phyloP scores from a whole-genome alignment of 2,888 invertebrate species.

The Amiota minor region DNA sequence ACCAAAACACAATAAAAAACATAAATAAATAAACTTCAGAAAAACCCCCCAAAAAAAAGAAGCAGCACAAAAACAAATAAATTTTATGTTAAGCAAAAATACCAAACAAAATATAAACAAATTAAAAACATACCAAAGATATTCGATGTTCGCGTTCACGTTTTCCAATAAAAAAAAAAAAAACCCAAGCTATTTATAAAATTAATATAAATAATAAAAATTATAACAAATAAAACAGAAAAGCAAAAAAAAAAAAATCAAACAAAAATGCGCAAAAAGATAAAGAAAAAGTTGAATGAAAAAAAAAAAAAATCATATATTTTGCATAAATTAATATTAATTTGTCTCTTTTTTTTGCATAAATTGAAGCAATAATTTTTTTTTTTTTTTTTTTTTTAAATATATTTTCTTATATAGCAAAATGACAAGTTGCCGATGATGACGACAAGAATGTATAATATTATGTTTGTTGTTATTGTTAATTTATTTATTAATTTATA shows the following conservation, averaged over 20 bases:
- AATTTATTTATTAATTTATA: constrained; percentile 16
- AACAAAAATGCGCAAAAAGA: constrained; percentile 23
- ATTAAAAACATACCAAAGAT: not conserved
- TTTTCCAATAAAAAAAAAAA: not conserved
- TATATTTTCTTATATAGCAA: too few species aligned
- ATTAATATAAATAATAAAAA: not conserved
- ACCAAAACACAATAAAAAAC: too few species aligned
- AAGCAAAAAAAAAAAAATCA: not conserved
- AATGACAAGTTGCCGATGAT: too few species aligned
- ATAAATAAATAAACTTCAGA: too few species aligned
- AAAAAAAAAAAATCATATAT: constrained; percentile 1
- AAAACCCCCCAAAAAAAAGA: not conserved
- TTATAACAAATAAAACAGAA: not conserved
- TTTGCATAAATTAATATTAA: constrained; percentile 30
- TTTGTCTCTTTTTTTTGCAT: not conserved
- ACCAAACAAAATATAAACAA: not conserved
- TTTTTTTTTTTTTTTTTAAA: not conserved
- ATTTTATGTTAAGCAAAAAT: not conserved
- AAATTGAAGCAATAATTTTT: not conserved
- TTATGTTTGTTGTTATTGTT: not conserved
- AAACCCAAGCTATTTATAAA: not conserved
- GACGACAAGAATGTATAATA: not conserved
- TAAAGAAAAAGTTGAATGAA: not conserved
- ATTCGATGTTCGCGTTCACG: too few species aligned
- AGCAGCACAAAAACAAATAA: not conserved